A percentile compares a stretch with the other conserved stretches of the same genome.
Conservation (phyloP, 2,113 vertebrate species). For the Trochalopteron elliotii region DNA sequence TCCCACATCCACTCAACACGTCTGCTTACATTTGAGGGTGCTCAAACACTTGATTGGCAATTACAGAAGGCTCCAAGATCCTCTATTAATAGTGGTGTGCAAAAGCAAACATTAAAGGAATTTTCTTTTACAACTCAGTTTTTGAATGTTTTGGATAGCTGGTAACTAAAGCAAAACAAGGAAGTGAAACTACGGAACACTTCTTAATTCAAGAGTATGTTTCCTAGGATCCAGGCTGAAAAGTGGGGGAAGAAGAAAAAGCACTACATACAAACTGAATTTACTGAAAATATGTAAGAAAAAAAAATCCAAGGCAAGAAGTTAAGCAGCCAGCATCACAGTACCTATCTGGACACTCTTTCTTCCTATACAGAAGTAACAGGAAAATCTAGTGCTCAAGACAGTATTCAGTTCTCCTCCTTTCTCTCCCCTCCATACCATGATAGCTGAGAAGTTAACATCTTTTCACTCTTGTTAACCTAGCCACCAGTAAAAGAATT, state of each 20-base stretch:
- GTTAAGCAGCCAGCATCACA: background rate
- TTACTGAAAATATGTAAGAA: background rate
- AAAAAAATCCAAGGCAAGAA: background rate
- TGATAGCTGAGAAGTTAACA: background rate
- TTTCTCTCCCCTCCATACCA: background rate
- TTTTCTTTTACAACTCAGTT: background rate
- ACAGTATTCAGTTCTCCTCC: background rate
- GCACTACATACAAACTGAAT: background rate
- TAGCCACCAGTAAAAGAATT: background rate
- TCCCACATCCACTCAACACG: background rate
- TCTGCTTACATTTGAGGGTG: background rate
- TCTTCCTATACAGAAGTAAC: background rate
- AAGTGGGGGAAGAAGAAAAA: background rate
- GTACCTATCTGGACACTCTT: background rate
- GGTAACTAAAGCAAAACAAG: background rate
- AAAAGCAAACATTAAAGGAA: background rate
- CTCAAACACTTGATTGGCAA: background rate
- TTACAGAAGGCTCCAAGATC: background rate
- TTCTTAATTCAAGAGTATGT: background rate
- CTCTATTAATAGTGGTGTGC: background rate
- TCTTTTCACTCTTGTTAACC: background rate
- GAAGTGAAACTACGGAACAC: background rate
- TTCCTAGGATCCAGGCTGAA: background rate
- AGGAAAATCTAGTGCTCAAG: background rate
- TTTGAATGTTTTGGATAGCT: background rate